Conservation (phyloP, 2,113 vertebrate species). For the Hylia prasina region DNA sequence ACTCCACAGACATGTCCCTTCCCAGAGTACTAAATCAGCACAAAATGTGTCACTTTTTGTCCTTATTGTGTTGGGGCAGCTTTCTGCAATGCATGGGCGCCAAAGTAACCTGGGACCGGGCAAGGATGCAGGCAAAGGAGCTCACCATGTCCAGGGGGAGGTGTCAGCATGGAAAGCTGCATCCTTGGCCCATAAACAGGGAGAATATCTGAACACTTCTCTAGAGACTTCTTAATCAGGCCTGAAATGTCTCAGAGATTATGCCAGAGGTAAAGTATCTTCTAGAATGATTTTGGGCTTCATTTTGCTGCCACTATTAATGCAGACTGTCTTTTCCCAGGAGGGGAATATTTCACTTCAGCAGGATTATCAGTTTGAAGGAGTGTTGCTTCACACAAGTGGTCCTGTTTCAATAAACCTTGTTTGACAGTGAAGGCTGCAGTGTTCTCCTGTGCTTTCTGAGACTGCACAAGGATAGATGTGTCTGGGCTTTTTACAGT, state of each 20-base stretch:
- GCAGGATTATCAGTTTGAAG: not conserved
- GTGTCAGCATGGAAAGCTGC: not conserved
- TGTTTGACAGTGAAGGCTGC: not conserved
- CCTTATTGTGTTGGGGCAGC: not conserved
- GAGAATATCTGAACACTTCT: not conserved
- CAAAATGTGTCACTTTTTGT: fast-evolving
- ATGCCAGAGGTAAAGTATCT: not conserved
- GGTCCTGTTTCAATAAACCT: not conserved
- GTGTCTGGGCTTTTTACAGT: not conserved
- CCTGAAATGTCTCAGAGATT: not conserved
- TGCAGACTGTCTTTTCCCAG: not conserved
- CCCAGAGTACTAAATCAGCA: not conserved
- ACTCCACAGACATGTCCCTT: fast-evolving
- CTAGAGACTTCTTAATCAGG: not conserved
- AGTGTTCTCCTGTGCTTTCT: not conserved
- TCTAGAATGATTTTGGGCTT: not conserved
- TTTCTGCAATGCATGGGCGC: not conserved
- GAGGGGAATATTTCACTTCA: not conserved
- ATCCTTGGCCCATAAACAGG: fast-evolving
- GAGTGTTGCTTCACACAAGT: not conserved
- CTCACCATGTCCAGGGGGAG: not conserved
- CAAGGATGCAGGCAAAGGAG: not conserved
- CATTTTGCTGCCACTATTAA: not conserved
- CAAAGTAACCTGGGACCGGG: not conserved
- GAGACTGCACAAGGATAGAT: not conserved